Base-by-base conservation (phyloP, 2,888 invertebrate species). In the Heliconius erato region DNA sequence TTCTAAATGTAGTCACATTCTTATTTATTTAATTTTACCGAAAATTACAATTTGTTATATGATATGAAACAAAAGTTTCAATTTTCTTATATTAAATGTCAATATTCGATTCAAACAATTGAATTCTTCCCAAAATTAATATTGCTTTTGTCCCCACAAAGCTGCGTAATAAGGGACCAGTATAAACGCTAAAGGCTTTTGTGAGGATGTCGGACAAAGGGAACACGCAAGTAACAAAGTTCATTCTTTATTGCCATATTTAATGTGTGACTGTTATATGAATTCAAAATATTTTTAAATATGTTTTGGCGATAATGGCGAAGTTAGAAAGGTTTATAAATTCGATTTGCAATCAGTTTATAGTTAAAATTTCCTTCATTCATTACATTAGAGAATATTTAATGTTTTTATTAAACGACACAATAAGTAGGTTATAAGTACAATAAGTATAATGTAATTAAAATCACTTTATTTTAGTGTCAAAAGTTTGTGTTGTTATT, bases 141-240 rank as follows among this genome's bases (percentile, higher is more conserved):
- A 80, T 80, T 16, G n/a, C 49, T 82, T 82, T 82, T 80, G 71
- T 82, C 54, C 49, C 40, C 82, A 84, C 79, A 80, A 78, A 80
- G 72, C 63, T 49, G 71, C 74, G 69, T 83, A 79, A 79, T 81
- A 79, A 78, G 82, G 79, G 79, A 54, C 74, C 74, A 63, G 76
- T 63, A 14, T 74, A 49, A 78, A 23, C 77, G 59, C 74, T 65
- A 69, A 74, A 79, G 76, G 67, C 80, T 79, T 80, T 83, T 83
- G 83, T 84, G 68, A 72, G 32, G 40, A 74, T 49, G 26, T 74
- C 74, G 80, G 76, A 82, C 82, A 80, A 82, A 82, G 80, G 69
- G 74, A 78, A 49, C 77, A 11, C 49, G 49, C 49, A 65, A 59
- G 69, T 74, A 35, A 79, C 79, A 79, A 82, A 82, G 76, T 65